These are phyloP conservation scores for Meriones psammophilus DNA, from an alignment of 2,797 vertebrate species.

Conservation along the genomic window DNA sequence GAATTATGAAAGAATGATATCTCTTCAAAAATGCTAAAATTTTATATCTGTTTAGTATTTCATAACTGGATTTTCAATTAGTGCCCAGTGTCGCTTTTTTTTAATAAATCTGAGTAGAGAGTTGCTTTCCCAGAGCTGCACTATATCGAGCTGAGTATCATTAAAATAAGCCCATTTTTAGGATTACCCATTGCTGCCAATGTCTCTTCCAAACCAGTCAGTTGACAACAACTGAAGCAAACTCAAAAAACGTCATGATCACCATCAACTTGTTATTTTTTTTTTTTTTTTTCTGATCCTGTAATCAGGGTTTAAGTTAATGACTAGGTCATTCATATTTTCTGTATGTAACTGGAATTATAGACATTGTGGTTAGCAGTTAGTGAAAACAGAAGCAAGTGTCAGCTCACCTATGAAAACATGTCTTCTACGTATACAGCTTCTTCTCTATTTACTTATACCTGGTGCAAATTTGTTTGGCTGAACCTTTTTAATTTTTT, in stretches of 20 bases:
- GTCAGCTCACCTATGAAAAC: neutral
- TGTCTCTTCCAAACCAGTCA: neutral
- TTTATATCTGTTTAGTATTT: neutral
- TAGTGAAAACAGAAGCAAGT: neutral
- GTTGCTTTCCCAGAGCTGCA: neutral
- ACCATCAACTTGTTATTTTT: neutral
- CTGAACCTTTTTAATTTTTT: neutral
- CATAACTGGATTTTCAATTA: neutral
- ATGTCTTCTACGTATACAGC: neutral
- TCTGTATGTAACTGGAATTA: neutral
- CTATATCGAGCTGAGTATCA: neutral
- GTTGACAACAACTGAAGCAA: neutral
- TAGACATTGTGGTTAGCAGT: neutral
- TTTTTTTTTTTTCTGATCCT: neutral
- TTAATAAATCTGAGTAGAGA: neutral
- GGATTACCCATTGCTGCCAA: accelerated
- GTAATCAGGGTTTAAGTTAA: neutral
- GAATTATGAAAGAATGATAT: neutral
- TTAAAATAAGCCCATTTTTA: neutral
- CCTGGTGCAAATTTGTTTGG: neutral
- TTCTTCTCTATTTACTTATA: neutral
- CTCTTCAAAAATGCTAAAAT: neutral
- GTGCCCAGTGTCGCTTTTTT: neutral
- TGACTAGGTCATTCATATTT: neutral
- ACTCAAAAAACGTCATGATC: neutral